Percentiles rank a stretch among this genome's conserved stretches.
Evolutionary conservation across 2,113 vertebrate genomes (phyloP).

Genomic region (Lucifuga dentata): DNA sequence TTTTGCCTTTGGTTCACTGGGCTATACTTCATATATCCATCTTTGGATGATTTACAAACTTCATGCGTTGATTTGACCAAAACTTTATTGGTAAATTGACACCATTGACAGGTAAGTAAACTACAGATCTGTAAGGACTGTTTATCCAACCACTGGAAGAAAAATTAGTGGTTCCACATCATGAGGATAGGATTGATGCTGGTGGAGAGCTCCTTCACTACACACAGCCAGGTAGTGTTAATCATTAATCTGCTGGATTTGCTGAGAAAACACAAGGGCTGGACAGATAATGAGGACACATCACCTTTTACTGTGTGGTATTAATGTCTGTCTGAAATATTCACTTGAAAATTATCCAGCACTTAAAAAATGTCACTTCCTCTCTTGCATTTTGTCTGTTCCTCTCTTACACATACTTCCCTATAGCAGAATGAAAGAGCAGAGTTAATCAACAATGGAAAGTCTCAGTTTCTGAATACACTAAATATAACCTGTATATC

Average conservation of each 20-base stretch:
- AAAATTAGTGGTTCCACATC: too few relatives aligned
- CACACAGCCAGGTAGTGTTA: constrained; percentile 7
- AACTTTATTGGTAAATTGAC: too few relatives aligned
- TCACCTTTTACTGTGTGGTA: not conserved
- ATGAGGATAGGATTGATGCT: too few relatives aligned
- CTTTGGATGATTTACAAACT: too few relatives aligned
- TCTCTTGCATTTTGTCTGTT: not conserved
- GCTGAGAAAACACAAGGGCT: constrained; percentile 23
- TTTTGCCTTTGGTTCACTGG: too few relatives aligned
- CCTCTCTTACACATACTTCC: not conserved
- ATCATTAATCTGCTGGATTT: constrained; percentile 37
- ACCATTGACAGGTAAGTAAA: too few relatives aligned
- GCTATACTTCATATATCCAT: too few relatives aligned
- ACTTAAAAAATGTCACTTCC: not conserved
- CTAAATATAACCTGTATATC: not conserved
- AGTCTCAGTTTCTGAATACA: not conserved
- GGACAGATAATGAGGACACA: not conserved
- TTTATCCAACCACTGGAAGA: too few relatives aligned
- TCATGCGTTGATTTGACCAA: too few relatives aligned
- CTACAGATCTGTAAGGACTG: too few relatives aligned
- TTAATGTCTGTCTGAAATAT: not conserved
- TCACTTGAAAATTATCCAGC: not conserved
- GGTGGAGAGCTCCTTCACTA: not conserved
- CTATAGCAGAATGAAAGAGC: not conserved
- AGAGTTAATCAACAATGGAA: constrained; percentile 18